Conservation (phyloP, 2,113 vertebrate species). For the Paradisaea rubra region DNA sequence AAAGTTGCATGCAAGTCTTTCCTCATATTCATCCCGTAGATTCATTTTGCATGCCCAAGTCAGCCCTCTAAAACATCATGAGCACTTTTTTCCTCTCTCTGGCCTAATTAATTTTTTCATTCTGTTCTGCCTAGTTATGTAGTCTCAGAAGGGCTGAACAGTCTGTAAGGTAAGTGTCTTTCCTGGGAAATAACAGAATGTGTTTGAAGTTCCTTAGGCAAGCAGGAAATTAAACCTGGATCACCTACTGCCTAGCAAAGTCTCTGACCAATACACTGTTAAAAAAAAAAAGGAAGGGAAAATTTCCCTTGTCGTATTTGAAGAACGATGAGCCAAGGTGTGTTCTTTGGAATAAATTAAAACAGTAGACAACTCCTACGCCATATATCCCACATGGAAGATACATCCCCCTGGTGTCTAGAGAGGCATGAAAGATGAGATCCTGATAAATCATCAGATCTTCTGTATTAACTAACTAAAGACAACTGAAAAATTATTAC, state of each 20-base stretch:
- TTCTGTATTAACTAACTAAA: neutral
- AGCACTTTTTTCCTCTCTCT: neutral
- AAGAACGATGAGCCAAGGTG: neutral
- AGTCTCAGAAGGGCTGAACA: neutral
- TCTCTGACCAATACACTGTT: neutral
- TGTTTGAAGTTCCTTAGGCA: neutral
- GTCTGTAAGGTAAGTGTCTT: neutral
- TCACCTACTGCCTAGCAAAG: neutral
- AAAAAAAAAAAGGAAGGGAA: neutral
- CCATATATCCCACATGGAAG: neutral
- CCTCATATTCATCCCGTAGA: neutral
- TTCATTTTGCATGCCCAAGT: neutral
- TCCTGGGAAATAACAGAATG: slow-evolving; percentile 11
- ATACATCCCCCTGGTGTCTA: neutral
- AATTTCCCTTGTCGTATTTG: neutral
- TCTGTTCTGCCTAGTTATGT: neutral
- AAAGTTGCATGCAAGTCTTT: neutral
- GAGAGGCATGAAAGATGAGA: neutral
- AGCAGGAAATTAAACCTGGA: neutral
- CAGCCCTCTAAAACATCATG: neutral
- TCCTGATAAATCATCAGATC: neutral
- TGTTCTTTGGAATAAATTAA: neutral
- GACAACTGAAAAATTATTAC: neutral
- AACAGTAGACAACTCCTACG: neutral
- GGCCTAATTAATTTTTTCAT: slow-evolving; percentile 11